These are phyloP conservation scores for Lycocerus yunnanus DNA, from an alignment of 2,888 invertebrate genomes.

Conservation along the genomic window DNA sequence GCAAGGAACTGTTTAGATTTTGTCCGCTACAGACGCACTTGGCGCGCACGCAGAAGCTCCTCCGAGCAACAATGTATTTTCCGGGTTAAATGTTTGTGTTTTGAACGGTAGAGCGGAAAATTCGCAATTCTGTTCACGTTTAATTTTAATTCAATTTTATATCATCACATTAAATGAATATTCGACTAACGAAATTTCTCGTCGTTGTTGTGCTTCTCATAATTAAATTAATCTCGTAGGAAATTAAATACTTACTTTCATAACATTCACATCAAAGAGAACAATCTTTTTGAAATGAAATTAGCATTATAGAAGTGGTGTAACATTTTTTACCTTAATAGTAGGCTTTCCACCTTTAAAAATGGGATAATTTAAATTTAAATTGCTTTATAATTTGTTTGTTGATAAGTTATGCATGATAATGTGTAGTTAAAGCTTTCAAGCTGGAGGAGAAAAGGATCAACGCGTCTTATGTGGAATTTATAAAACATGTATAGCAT, in stretches of 20 bases:
- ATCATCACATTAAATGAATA: slow-evolving; percentile 11
- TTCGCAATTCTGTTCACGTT: slow-evolving; percentile 19
- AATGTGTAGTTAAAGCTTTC: slow-evolving; percentile 17
- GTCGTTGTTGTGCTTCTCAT: neutral
- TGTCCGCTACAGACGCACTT: neutral
- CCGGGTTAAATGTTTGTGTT: neutral
- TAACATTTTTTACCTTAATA: neutral
- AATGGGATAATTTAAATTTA: neutral
- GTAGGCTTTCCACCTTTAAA: neutral
- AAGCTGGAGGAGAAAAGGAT: slow-evolving; percentile 19
- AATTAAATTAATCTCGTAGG: slow-evolving; percentile 1
- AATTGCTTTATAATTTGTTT: slow-evolving; percentile 6
- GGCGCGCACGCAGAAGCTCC: neutral
- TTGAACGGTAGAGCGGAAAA: neutral
- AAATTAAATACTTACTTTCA: slow-evolving; percentile 2
- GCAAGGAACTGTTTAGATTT: too few relatives aligned
- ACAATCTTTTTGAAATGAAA: neutral
- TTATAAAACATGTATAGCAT: slow-evolving; percentile 25
- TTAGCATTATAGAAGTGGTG: neutral
- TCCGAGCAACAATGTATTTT: neutral
- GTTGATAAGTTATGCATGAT: slow-evolving; percentile 26
- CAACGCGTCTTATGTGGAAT: slow-evolving; percentile 24
- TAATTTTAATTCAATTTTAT: slow-evolving; percentile 26
- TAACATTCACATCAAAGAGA: neutral
- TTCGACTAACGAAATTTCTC: neutral